Evolutionary conservation across 2,888 invertebrate species (phyloP).

Genomic region (Xiphydria camelus): DNA sequence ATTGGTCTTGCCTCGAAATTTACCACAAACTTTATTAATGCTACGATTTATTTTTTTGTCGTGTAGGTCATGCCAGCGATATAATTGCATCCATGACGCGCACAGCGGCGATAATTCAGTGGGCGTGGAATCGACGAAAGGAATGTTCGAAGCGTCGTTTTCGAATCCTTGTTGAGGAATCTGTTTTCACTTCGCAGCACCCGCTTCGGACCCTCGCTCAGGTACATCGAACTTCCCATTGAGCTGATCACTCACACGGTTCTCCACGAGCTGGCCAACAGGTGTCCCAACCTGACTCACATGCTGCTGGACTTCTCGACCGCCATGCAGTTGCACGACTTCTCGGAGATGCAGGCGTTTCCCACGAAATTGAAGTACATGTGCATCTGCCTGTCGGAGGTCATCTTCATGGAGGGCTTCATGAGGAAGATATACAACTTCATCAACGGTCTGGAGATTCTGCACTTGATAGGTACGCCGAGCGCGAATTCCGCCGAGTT

Average conservation of each 20-base stretch:
- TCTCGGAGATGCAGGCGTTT: conserved; percentile 98
- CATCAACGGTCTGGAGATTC: conserved; percentile 94
- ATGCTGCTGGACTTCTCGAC: conserved; percentile 98
- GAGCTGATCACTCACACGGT: conserved; percentile 96
- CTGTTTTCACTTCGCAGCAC: conserved; percentile 65
- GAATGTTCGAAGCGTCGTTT: too few relatives aligned
- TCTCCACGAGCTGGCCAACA: conserved; percentile 93
- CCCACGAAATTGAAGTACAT: conserved; percentile 95
- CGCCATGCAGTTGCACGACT: conserved; percentile 99
- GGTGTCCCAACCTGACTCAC: conserved; percentile 93
- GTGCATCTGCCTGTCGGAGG: conserved; percentile 96
- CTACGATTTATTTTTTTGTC: too few relatives aligned
- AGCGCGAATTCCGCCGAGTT: background rate
- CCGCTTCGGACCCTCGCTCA: conserved; percentile 83
- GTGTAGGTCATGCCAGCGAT: too few relatives aligned
- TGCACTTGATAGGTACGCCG: conserved; percentile 87
- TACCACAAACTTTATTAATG: too few relatives aligned
- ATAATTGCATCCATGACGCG: too few relatives aligned
- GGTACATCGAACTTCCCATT: conserved; percentile 92
- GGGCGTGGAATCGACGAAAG: too few relatives aligned
- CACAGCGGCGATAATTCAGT: too few relatives aligned
- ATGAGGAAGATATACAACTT: conserved; percentile 99
- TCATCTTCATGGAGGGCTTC: conserved; percentile 99
- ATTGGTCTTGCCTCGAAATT: too few relatives aligned
- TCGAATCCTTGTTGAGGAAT: too few relatives aligned